These are phyloP conservation scores for Hydrochoerus hydrochaeris DNA, from an alignment of 2,113 vertebrate species.

Conservation along the genomic window DNA sequence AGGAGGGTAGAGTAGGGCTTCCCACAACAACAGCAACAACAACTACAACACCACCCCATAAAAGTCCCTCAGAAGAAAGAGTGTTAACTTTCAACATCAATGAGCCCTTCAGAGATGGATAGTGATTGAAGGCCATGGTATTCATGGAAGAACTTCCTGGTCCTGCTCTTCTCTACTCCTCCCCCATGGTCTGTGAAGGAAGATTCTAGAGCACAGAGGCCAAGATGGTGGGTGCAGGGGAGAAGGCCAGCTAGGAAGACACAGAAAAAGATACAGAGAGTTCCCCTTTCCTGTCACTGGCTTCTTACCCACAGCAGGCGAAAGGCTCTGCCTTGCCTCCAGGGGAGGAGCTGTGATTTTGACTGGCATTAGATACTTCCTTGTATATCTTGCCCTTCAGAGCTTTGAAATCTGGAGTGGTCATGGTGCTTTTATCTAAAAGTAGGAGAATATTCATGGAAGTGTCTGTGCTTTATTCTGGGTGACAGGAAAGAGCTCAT, in stretches of 20 bases:
- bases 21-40: neutral
- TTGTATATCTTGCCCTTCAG: neutral
- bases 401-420: neutral
- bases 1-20: neutral
- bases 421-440: neutral
- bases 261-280: neutral
- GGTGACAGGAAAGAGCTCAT: neutral
- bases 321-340: neutral
- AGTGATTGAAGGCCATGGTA: neutral
- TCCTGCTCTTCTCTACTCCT: neutral
- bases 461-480: neutral
- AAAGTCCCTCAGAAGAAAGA: neutral
- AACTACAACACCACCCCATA: neutral
- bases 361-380: neutral
- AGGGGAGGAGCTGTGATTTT: neutral
- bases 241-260: neutral
- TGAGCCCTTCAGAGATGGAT: neutral
- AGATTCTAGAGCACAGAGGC: neutral
- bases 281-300: neutral
- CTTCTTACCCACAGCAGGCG: neutral
- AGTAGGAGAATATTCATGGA: neutral
- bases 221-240: neutral
- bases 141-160: neutral
- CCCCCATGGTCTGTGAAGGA: neutral
- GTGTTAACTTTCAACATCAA: neutral